Evolutionary conservation across 2,797 vertebrate genomes (phyloP).

Genomic region (Sebastes wilsoni): DNA sequence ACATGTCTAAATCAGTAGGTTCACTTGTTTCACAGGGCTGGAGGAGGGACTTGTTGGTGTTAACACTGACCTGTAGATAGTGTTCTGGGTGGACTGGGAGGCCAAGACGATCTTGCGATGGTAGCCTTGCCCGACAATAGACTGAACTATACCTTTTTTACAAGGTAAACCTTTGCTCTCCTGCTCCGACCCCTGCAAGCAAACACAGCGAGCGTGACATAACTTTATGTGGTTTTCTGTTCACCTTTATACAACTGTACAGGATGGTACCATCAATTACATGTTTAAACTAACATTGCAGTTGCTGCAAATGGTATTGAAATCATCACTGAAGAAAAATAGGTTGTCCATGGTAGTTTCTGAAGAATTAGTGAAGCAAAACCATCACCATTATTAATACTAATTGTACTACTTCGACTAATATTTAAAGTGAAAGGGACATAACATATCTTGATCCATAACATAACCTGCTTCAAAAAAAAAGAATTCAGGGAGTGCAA

Average conservation of each 20-base stretch:
- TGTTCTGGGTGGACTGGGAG: conserved; percentile 96
- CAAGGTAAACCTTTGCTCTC: conserved; percentile 97
- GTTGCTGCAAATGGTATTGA: not conserved
- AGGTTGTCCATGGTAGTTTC: not conserved
- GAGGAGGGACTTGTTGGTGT: not conserved
- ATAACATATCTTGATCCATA: not conserved
- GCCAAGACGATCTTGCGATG: conserved; percentile 97
- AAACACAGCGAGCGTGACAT: not conserved
- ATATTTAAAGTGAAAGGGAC: not conserved
- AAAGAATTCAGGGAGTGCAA: not conserved
- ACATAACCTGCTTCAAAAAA: not conserved
- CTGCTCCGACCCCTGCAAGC: conserved; percentile 91
- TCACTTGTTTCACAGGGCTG: not conserved
- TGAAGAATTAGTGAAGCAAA: not conserved
- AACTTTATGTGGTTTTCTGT: not conserved
- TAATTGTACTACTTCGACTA: no score
- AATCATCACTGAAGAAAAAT: not conserved
- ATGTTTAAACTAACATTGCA: not conserved
- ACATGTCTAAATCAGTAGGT: not conserved
- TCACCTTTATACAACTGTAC: not conserved
- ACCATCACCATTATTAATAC: not conserved
- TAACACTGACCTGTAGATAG: conserved; percentile 91
- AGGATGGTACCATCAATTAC: not conserved
- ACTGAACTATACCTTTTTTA: conserved; percentile 98
- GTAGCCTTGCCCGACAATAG: conserved; percentile 96